Percentiles rank a stretch among this genome's conserved stretches.
Evolutionary conservation across 2,113 vertebrate genomes (phyloP).

Genomic region (Ptychochromis oligacanthus): DNA sequence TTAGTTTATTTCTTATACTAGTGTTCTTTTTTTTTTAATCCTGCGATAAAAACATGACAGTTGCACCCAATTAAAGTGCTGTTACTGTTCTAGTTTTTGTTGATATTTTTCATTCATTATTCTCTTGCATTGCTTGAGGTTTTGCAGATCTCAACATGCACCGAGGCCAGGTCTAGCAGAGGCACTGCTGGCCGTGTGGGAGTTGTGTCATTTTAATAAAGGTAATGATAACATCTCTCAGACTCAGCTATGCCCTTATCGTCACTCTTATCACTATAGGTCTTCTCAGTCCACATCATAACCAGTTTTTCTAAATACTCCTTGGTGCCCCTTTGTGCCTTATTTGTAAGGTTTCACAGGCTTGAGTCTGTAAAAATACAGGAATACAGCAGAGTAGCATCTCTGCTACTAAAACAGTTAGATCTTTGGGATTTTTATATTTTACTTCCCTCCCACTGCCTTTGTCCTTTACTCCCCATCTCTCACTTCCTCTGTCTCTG

Average conservation of each 20-base stretch:
- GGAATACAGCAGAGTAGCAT: slow-evolving; percentile 38
- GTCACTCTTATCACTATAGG: slow-evolving; percentile 28
- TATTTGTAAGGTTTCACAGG: slow-evolving; percentile 43
- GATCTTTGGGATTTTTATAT: slow-evolving; percentile 3
- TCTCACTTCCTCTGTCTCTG: not conserved
- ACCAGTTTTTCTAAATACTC: slow-evolving; percentile 5
- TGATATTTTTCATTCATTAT: not conserved
- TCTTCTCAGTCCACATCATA: not conserved
- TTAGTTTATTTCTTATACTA: not conserved
- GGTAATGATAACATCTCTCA: slow-evolving; percentile 74
- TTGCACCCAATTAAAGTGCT: not conserved
- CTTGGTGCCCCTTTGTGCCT: not conserved
- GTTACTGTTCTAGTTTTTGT: not conserved
- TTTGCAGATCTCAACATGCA: slow-evolving; percentile 53
- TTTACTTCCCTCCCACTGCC: not conserved
- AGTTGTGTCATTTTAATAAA: slow-evolving; percentile 77
- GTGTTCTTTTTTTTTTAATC: not conserved
- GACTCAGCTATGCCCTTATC: slow-evolving; percentile 72
- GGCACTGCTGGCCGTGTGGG: slow-evolving; percentile 65
- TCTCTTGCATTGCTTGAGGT: slow-evolving; percentile 30
- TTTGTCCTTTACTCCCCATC: not conserved
- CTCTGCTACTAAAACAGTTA: not conserved
- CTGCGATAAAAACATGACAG: not conserved
- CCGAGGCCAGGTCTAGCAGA: not conserved
- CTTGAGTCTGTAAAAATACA: slow-evolving; percentile 38